Base-by-base conservation (phyloP, 2,888 invertebrate genomes). In the Agrilus cyanescens region DNA sequence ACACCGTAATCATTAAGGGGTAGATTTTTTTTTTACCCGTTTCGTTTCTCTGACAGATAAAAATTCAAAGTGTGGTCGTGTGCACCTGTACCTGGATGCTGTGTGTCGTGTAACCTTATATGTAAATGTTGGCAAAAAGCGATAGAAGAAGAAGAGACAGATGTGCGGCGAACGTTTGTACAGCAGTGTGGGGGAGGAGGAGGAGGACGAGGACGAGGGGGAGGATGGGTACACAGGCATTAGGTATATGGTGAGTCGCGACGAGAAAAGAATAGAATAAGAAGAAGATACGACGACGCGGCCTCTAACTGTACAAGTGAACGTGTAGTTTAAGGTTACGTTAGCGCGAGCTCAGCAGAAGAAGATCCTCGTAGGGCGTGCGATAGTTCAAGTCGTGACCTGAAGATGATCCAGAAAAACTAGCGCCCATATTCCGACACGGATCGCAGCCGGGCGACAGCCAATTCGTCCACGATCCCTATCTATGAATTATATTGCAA, bases 381-480 rank as follows among this genome's bases (percentile, higher is more conserved):
- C 68, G 72, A 72, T 72, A 72, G 72, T 72, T 72, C 72, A 72
- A 71, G 65, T 72, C 72, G 72, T 72, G 72, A 72, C 69, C 61
- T 60, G 65, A 62, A 50, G 46, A 42, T 58, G 57, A 53, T 51
- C 51, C 47, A 52, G 53, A 53, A 52, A 53, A 53, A 53, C 52
- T 46, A 45, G 47, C 50, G 46, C 53, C 52, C 25, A 25, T 25
- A 25, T 25, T 25, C 25, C 25, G 25, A 25, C 25, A 25, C 25
- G 25, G 25, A 25, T 25, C 25, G 25, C 8, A 25, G 25, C 8
- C 25, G 25, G 25, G 25, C 25, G 25, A 25, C 25, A 25, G 25
- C 25, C 10, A 25, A 25, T 25, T 25, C 25, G 25, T 25, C 25
- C 25, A 25, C 25, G 25, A 25, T 25, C 10, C 8, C 10, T 25